Conservation (phyloP, 2,113 vertebrate species). For the Coryphaenoides rupestris region DNA sequence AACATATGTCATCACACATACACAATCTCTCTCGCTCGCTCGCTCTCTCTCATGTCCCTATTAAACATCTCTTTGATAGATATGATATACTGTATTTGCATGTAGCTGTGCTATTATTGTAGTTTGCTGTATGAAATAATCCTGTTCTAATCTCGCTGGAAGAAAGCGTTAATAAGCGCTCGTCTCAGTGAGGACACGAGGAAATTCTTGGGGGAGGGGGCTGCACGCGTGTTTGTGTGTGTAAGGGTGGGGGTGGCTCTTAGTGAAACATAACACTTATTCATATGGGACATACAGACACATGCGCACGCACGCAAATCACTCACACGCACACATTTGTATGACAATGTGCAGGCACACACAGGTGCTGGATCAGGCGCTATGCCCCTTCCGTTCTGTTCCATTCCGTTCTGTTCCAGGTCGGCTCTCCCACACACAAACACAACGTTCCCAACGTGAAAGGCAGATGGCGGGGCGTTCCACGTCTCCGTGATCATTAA, state of each 20-base stretch:
- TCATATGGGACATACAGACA: constrained; percentile 22
- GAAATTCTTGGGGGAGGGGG: neutral
- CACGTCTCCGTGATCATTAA: constrained; percentile 44
- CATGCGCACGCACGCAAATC: neutral
- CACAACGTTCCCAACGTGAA: constrained; percentile 3
- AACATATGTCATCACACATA: neutral
- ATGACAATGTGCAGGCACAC: constrained; percentile 21
- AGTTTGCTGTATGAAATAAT: constrained; percentile 33
- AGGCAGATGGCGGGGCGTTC: constrained; percentile 17
- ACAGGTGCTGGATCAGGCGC: neutral
- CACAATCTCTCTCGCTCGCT: neutral
- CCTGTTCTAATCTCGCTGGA: constrained; percentile 20
- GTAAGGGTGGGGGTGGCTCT: neutral
- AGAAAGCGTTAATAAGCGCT: constrained; percentile 35
- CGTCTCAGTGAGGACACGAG: neutral
- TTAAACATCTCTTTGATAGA: constrained; percentile 46
- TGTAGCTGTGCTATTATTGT: constrained; percentile 39
- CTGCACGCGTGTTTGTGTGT: neutral
- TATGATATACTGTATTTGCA: constrained; percentile 46
- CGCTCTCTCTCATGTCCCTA: constrained; percentile 2
- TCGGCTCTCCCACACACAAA: constrained; percentile 10
- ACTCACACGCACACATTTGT: constrained; percentile 30
- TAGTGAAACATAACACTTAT: constrained; percentile 24
- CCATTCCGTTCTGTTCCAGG: neutral
- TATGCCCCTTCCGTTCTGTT: too few relatives aligned